Conservation (phyloP, 1,140 invertebrate genomes). For the Lordiphosa mommai region DNA sequence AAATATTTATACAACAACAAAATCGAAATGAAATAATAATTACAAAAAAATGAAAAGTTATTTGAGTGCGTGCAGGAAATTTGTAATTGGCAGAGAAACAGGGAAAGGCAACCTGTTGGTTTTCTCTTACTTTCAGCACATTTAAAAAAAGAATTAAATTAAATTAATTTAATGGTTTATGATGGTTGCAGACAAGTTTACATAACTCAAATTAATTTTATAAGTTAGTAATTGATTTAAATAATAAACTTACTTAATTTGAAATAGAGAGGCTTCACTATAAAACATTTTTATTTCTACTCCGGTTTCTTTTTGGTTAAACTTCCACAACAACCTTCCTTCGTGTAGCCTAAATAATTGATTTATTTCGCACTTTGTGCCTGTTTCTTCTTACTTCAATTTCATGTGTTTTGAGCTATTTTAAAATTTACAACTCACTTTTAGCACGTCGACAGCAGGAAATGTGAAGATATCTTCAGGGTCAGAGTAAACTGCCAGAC, state of each 20-base stretch:
- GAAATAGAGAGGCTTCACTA: too few relatives aligned
- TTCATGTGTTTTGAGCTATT: not conserved
- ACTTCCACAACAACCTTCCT: constrained; percentile 3
- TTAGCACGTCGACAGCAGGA: not conserved
- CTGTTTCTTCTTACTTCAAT: not conserved
- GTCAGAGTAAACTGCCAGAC: not conserved
- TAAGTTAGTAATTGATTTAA: too few relatives aligned
- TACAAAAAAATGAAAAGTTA: constrained; percentile 59
- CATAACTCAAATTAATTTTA: not conserved
- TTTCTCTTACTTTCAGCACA: constrained; percentile 3
- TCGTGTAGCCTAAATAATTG: constrained; percentile 35
- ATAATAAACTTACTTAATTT: too few relatives aligned
- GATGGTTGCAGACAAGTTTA: not conserved
- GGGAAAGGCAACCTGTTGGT: constrained; percentile 54
- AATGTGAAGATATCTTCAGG: not conserved
- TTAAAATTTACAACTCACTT: constrained; percentile 15
- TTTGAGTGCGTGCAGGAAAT: constrained; percentile 51
- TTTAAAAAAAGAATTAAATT: constrained; percentile 11
- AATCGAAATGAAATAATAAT: constrained; percentile 52
- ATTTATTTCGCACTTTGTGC: constrained; percentile 13
- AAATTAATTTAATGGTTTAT: constrained; percentile 5
- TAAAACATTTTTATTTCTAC: not conserved
- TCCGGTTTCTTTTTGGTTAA: not conserved
- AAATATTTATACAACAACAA: constrained; percentile 15
- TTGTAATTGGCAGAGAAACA: constrained; percentile 31